phyloP scores from a whole-genome alignment of 2,888 invertebrate genomes.

The Ferrisia virgata region DNA sequence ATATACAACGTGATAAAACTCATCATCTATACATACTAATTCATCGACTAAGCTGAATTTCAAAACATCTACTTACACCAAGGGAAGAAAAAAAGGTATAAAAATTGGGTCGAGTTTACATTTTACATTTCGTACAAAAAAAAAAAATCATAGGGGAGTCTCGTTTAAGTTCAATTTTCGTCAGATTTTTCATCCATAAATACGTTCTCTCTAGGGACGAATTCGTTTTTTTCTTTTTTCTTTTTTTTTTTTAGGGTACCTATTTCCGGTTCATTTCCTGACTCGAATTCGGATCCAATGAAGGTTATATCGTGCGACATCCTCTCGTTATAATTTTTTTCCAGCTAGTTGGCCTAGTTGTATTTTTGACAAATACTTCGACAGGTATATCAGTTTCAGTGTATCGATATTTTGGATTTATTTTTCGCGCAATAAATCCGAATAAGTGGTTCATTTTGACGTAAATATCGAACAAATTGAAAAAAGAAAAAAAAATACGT shows the following conservation, averaged over 20 bases:
- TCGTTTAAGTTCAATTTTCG: background rate
- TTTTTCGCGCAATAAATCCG: background rate
- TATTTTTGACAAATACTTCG: background rate
- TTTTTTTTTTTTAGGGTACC: background rate
- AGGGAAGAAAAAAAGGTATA: background rate
- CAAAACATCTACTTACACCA: background rate
- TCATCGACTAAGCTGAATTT: background rate
- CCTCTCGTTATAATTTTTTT: background rate
- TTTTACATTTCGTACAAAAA: background rate
- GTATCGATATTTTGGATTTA: background rate
- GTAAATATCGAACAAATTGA: constrained; percentile 10
- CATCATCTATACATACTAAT: background rate
- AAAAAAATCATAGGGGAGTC: background rate
- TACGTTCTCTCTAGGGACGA: background rate
- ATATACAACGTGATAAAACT: too few species aligned
- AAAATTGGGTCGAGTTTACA: background rate
- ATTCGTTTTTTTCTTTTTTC: too few species aligned
- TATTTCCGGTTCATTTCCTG: background rate
- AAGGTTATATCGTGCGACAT: background rate
- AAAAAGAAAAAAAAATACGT: background rate
- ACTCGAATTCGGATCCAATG: background rate
- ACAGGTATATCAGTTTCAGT: background rate
- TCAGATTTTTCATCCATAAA: background rate
- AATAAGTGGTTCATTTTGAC: background rate
- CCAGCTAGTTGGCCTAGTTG: background rate